phyloP scores from a whole-genome alignment of 2,888 invertebrate species.

The Dorcus parallelipipedus region DNA sequence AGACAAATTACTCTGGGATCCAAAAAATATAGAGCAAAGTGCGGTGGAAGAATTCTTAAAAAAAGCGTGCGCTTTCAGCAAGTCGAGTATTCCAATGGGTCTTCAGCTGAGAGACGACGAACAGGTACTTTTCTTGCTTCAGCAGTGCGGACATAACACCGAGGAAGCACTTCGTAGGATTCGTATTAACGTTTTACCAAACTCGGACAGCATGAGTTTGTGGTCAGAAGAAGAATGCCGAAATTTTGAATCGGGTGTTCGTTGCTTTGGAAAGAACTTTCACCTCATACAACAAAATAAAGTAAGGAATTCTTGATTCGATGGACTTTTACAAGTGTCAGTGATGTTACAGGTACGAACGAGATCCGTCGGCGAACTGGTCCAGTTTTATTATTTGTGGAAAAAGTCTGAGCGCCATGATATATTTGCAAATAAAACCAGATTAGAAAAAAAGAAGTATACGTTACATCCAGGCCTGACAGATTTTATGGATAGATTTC shows the following conservation, averaged over 20 bases:
- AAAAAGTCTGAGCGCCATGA: conserved; percentile 98
- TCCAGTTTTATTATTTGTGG: conserved; percentile 96
- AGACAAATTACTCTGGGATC: conserved; percentile 93
- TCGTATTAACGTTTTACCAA: conserved; percentile 62
- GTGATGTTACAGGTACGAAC: conserved; percentile 67
- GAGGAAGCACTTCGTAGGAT: conserved; percentile 86
- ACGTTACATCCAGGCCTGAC: conserved; percentile 88
- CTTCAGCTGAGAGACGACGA: conserved; percentile 82
- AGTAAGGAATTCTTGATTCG: conserved; percentile 48
- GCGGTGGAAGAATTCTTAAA: conserved; percentile 78
- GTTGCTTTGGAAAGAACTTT: conserved; percentile 94
- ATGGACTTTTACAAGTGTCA: conserved; percentile 5
- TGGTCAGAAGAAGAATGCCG: conserved; percentile 98
- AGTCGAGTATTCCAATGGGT: conserved; percentile 64
- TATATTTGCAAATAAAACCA: conserved; percentile 81
- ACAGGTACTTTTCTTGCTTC: conserved; percentile 83
- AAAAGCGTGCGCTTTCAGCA: conserved; percentile 50
- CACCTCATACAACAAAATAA: conserved; percentile 90
- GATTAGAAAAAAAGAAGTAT: conserved; percentile 90
- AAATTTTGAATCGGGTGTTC: conserved; percentile 93
- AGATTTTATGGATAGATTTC: conserved; percentile 90
- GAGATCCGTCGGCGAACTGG: conserved; percentile 91
- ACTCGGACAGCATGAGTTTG: conserved; percentile 73
- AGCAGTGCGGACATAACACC: conserved; percentile 93
- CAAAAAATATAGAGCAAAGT: conserved; percentile 67